phyloP scores from a whole-genome alignment of 2,113 vertebrate species.

The Phaetusa simplex region DNA sequence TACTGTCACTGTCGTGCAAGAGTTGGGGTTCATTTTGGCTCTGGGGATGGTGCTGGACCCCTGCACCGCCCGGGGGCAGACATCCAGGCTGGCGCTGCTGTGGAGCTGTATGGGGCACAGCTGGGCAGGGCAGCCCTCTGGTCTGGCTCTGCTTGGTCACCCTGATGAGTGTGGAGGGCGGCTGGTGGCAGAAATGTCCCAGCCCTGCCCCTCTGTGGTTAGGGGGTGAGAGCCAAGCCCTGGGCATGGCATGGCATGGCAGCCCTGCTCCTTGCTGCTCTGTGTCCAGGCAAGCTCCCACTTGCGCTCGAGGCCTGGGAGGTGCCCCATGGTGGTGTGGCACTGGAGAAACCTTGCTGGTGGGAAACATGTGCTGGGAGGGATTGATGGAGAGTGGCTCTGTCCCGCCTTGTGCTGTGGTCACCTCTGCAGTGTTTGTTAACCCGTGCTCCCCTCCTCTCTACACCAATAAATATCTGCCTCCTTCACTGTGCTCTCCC shows the following conservation, averaged over 20 bases:
- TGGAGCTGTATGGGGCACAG: neutral
- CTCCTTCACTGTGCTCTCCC: neutral
- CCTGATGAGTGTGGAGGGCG: neutral
- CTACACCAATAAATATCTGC: constrained; percentile 58
- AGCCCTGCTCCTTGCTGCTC: neutral
- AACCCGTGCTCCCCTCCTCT: neutral
- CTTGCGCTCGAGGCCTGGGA: neutral
- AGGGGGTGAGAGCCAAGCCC: neutral
- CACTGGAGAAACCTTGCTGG: neutral
- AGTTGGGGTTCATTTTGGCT: neutral
- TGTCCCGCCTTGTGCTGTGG: neutral
- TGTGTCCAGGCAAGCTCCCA: neutral
- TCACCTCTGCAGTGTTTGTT: constrained; percentile 24
- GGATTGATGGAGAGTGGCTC: neutral
- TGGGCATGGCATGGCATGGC: neutral
- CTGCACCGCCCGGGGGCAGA: neutral
- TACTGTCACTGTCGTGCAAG: neutral
- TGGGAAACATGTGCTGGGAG: neutral
- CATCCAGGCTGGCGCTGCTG: neutral
- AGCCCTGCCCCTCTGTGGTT: neutral
- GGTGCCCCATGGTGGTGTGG: neutral
- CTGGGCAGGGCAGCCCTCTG: neutral
- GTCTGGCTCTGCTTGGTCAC: neutral
- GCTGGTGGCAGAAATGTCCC: neutral
- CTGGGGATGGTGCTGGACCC: neutral